These are phyloP conservation scores for Lasiurus borealis DNA, from an alignment of 2,113 vertebrate genomes.

Conservation along the genomic window DNA sequence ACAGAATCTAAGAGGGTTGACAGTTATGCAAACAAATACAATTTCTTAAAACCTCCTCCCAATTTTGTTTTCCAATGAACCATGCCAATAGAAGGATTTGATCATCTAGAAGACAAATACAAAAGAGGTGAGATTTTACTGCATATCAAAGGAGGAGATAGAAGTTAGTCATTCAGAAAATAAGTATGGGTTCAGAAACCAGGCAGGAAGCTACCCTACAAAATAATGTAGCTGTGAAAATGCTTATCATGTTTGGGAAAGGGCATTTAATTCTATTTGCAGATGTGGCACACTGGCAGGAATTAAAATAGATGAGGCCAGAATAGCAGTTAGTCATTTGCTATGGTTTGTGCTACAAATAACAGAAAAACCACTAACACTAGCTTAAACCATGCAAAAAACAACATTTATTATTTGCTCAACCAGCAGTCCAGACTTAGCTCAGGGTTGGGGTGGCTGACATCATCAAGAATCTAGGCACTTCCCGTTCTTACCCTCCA, in stretches of 20 bases:
- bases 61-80: not conserved
- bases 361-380: constrained; percentile 31
- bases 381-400: not conserved
- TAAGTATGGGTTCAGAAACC: not conserved
- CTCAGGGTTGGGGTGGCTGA: not conserved
- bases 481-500: not conserved
- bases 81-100: not conserved
- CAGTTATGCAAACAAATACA: not conserved
- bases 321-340: not conserved
- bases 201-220: not conserved
- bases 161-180: not conserved
- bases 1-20: not conserved
- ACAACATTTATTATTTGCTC: not conserved
- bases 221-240: not conserved
- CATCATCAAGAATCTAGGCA: not conserved
- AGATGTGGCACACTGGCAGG: not conserved
- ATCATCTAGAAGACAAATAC: not conserved
- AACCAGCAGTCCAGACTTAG: not conserved
- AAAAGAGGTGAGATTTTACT: not conserved
- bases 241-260: not conserved
- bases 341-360: not conserved
- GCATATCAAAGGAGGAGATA: not conserved
- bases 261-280: not conserved
- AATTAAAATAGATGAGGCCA: constrained; percentile 4
- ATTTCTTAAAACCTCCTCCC: not conserved